These are phyloP conservation scores for Tipula helvola DNA, from an alignment of 2,888 invertebrate species.

Conservation along the genomic window DNA sequence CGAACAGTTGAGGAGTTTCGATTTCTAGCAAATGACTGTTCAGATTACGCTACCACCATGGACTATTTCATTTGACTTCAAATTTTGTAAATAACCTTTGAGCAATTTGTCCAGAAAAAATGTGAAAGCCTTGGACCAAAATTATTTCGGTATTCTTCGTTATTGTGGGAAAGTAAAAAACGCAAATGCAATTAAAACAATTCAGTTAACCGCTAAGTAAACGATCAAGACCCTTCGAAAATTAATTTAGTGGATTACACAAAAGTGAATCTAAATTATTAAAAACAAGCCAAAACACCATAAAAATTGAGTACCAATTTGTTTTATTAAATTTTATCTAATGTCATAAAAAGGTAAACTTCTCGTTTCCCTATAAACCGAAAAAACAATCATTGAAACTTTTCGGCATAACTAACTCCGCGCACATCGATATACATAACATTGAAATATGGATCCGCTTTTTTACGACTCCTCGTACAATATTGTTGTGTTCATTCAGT, in stretches of 20 bases:
- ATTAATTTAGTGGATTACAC: neutral
- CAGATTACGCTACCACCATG: too few species aligned
- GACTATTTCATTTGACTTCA: too few species aligned
- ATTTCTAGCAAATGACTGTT: too few species aligned
- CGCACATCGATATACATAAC: neutral
- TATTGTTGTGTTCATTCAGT: neutral
- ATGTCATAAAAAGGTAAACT: neutral
- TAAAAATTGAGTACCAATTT: neutral
- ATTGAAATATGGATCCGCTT: neutral
- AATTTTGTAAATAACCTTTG: too few species aligned
- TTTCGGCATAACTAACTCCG: neutral
- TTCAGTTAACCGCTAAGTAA: too few species aligned
- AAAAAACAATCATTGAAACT: neutral
- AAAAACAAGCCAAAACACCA: neutral
- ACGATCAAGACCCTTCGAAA: too few species aligned
- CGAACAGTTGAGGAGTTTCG: too few species aligned
- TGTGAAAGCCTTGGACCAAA: too few species aligned
- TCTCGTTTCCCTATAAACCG: neutral
- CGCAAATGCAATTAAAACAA: too few species aligned
- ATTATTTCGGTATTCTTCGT: too few species aligned
- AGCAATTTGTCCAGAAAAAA: too few species aligned
- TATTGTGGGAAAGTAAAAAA: too few species aligned
- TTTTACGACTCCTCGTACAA: neutral
- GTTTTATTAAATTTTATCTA: neutral
- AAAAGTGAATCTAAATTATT: neutral